phyloP scores from a whole-genome alignment of 2,888 invertebrate species.

The Petrolisthes manimaculis region DNA sequence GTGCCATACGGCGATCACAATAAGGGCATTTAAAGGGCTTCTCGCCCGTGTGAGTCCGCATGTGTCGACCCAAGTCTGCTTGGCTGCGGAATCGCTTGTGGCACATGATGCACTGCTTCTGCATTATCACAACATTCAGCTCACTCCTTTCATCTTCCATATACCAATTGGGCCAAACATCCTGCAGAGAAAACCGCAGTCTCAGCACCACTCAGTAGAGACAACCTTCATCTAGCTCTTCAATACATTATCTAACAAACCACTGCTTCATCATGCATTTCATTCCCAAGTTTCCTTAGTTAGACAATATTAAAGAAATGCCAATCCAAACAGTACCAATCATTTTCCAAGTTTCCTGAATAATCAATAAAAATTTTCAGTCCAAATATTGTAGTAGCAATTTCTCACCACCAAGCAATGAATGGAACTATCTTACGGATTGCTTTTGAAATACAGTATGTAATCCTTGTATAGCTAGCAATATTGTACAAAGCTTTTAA shows the following conservation, averaged over 20 bases:
- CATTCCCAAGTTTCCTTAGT: background rate
- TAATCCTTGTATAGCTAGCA: no score
- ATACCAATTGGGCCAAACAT: conserved; percentile 45
- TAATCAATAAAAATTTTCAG: no score
- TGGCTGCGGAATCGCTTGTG: conserved; percentile 60
- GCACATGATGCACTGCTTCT: conserved; percentile 53
- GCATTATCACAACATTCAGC: conserved; percentile 29
- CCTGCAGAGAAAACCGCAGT: conserved; percentile 62
- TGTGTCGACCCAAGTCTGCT: conserved; percentile 57
- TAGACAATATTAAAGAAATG: no score
- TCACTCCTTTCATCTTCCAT: conserved; percentile 40
- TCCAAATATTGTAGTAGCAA: no score
- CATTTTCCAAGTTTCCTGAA: no score
- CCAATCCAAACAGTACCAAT: no score
- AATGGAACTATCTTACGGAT: no score
- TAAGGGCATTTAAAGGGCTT: conserved; percentile 56
- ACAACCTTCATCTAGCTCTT: background rate
- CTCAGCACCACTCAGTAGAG: conserved; percentile 54
- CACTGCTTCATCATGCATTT: conserved; percentile 19
- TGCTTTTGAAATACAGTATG: no score
- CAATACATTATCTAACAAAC: background rate
- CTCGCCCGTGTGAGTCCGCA: conserved; percentile 62
- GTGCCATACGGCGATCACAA: conserved; percentile 49
- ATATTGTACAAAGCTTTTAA: no score
- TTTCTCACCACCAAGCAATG: no score